Evolutionary conservation across 2,113 vertebrate species (phyloP).

Genomic region (Protomyctophum bolini): DNA sequence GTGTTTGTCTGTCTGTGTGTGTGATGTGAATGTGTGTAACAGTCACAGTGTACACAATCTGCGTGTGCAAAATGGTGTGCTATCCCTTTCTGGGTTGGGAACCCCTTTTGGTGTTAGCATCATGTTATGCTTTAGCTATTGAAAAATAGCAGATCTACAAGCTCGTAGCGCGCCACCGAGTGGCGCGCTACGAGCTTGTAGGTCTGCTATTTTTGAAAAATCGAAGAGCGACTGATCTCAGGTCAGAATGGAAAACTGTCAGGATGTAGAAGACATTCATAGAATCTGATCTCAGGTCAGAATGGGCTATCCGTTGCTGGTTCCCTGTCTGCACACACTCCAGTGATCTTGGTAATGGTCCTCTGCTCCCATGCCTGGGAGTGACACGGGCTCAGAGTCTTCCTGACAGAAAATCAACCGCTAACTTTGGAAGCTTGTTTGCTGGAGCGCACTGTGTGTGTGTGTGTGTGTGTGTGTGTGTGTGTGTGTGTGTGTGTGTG

Average conservation of each 20-base stretch:
- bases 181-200: no score
- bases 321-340: conserved; percentile 69
- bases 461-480: background rate
- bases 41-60: background rate
- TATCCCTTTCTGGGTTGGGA: no score
- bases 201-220: no score
- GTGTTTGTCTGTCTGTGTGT: conserved; percentile 8
- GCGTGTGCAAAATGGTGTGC: conserved; percentile 40
- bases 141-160: no score
- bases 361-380: conserved; percentile 19
- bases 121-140: no score
- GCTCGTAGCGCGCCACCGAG: no score
- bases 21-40: background rate
- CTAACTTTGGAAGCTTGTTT: conserved; percentile 68
- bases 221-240: no score
- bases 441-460: conserved; percentile 44
- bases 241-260: no score
- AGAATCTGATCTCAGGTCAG: no score
- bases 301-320: background rate
- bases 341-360: conserved; percentile 66
- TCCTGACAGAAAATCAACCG: conserved; percentile 75
- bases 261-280: no score
- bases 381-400: conserved; percentile 60
- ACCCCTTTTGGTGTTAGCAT: no score
- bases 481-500: background rate